Evolutionary conservation across 1,140 invertebrate species (phyloP).

Genomic region (Drosophila parabipectinata): DNA sequence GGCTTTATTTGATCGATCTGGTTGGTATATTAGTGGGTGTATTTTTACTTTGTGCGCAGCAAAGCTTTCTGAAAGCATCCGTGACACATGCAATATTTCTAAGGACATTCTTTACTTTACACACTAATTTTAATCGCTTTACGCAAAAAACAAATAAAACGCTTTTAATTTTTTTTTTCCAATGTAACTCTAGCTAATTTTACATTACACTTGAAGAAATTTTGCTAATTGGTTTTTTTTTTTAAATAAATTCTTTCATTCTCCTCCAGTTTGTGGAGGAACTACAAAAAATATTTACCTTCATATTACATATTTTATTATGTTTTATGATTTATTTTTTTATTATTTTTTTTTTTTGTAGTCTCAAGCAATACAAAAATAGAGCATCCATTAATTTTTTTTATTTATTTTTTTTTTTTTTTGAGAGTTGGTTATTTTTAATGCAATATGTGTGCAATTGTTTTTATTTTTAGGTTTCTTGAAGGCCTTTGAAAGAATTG

Average conservation of each 20-base stretch:
- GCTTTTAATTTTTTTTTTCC: neutral
- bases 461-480: conserved; percentile 17
- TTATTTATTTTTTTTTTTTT: conserved; percentile 2
- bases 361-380: conserved; percentile 71
- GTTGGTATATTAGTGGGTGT: neutral
- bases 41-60: conserved; percentile 29
- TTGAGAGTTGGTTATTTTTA: conserved; percentile 7
- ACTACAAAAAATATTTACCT: conserved; percentile 54
- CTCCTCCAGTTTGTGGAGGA: conserved; percentile 4
- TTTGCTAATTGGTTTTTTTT: conserved; percentile 58
- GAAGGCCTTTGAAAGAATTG: conserved; percentile 60
- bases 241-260: conserved; percentile 64
- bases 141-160: conserved; percentile 24
- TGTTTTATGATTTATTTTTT: conserved; percentile 11
- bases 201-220: conserved; percentile 76
- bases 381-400: conserved; percentile 44
- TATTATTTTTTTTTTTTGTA: neutral
- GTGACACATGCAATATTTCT: conserved; percentile 20
- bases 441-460: conserved; percentile 13
- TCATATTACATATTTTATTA: conserved; percentile 16
- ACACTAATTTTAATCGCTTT: neutral
- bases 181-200: conserved; percentile 59
- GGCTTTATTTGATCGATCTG: conserved; percentile 29
- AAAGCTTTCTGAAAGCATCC: conserved; percentile 42
- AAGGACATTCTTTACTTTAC: conserved; percentile 19